Conservation (phyloP, 2,113 vertebrate genomes). For the Petrocephalus zakoni region DNA sequence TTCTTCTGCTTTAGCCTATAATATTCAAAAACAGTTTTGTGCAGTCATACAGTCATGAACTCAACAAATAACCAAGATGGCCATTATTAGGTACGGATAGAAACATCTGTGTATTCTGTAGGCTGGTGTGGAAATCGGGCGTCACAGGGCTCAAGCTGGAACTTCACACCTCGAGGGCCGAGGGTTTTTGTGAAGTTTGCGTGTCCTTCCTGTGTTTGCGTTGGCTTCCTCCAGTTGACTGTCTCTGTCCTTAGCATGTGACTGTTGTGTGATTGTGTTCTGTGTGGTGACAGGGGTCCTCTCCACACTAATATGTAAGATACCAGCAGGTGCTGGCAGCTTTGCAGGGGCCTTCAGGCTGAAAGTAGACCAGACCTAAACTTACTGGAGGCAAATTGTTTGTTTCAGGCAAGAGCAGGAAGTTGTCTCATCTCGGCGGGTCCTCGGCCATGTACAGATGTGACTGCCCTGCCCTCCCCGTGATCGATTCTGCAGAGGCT, state of each 20-base stretch:
- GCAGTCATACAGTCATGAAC: not conserved
- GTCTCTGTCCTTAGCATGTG: not conserved
- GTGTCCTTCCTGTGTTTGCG: not conserved
- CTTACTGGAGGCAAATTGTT: conserved; percentile 32
- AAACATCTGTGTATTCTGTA: not conserved
- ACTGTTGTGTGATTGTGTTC: not conserved
- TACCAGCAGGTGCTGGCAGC: not conserved
- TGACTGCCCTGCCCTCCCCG: conserved; percentile 53
- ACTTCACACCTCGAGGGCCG: not conserved
- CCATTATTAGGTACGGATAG: not conserved
- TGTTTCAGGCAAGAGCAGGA: conserved; percentile 74
- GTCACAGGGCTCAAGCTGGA: not conserved
- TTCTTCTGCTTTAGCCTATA: not conserved
- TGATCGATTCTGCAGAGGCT: conserved; percentile 46
- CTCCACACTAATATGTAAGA: not conserved
- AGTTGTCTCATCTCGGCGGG: conserved; percentile 59
- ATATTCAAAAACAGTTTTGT: not conserved
- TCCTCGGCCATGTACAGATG: conserved; percentile 64
- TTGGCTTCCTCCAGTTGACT: not conserved
- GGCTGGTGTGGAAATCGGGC: not conserved
- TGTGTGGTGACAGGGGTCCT: not conserved
- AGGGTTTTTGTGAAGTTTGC: not conserved
- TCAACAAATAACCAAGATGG: not conserved
- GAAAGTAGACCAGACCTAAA: not conserved
- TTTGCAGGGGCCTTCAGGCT: not conserved